Conservation (phyloP, 2,113 vertebrate species). For the Solea solea region DNA sequence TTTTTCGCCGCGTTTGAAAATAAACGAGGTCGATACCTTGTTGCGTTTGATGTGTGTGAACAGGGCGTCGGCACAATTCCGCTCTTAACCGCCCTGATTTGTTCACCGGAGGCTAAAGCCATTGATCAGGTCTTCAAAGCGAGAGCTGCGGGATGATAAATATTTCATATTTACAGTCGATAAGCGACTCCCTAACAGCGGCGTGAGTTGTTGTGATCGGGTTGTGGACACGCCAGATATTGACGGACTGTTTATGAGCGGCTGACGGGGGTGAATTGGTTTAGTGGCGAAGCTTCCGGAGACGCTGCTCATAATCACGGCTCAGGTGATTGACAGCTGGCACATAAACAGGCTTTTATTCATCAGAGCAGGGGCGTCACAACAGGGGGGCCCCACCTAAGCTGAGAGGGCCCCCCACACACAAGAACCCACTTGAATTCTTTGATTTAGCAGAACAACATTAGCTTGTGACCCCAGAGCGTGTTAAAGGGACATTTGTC, state of each 20-base stretch:
- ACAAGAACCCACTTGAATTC: too few species aligned
- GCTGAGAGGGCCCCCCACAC: too few species aligned
- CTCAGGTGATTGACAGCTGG: conserved; percentile 59
- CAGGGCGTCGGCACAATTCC: conserved; percentile 45
- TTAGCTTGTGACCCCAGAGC: too few species aligned
- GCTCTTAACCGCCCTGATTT: conserved; percentile 46
- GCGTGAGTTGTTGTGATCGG: conserved; percentile 26
- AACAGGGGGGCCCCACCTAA: too few species aligned
- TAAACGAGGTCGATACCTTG: conserved; percentile 37
- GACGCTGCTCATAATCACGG: conserved; percentile 59
- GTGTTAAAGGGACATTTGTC: too few species aligned
- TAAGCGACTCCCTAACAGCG: conserved; percentile 55
- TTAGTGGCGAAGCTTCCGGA: conserved; percentile 59
- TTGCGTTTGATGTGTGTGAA: conserved; percentile 47
- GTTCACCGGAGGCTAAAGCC: conserved; percentile 55
- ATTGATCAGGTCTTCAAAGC: conserved; percentile 70
- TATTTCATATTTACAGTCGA: conserved; percentile 70
- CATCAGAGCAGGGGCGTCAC: too few species aligned
- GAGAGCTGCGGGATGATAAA: conserved; percentile 71
- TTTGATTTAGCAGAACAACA: too few species aligned
- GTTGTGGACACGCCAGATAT: conserved; percentile 52
- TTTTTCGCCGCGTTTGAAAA: conserved; percentile 9
- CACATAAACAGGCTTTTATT: background rate
- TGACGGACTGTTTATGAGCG: conserved; percentile 68
- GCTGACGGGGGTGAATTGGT: conserved; percentile 73